Conservation (phyloP, 1,140 invertebrate genomes). For the Trachelipus rathkii region DNA sequence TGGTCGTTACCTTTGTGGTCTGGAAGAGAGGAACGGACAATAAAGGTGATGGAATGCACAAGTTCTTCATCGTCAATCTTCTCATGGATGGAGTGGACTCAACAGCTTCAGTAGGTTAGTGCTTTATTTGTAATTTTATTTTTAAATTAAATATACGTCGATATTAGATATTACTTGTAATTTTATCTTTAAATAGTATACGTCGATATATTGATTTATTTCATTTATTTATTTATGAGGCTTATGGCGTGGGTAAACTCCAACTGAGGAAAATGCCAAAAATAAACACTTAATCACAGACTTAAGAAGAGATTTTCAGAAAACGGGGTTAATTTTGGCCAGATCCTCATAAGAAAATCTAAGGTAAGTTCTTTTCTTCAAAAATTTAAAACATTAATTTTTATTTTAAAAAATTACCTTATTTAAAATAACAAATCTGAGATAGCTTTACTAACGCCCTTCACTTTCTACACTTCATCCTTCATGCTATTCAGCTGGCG, state of each 20-base stretch:
- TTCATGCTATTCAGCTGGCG: constrained; percentile 48
- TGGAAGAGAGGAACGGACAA: constrained; percentile 1
- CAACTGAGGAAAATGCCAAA: constrained; percentile 52
- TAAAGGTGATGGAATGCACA: constrained; percentile 23
- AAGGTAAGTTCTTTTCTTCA: constrained; percentile 50
- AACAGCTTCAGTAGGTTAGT: constrained; percentile 46
- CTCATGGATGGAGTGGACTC: constrained; percentile 49
- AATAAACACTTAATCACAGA: constrained; percentile 51
- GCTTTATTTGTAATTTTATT: neutral
- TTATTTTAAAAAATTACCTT: no score
- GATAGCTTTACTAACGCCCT: no score
- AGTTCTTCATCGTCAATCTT: constrained; percentile 24
- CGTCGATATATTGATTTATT: neutral
- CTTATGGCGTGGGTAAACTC: constrained; percentile 55
- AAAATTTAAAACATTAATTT: no score
- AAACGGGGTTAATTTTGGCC: constrained; percentile 52
- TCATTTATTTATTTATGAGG: constrained; percentile 41
- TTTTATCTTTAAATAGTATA: neutral
- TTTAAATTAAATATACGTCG: neutral
- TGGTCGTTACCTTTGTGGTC: neutral
- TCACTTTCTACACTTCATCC: no score
- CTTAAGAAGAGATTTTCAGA: constrained; percentile 52
- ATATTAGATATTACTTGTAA: neutral
- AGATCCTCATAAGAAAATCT: constrained; percentile 53
- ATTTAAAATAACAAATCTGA: no score